Percentiles rank a stretch among this genome's conserved stretches.
Conservation (phyloP, 1,140 invertebrate species). For the Pseudomyrmex sp. region DNA sequence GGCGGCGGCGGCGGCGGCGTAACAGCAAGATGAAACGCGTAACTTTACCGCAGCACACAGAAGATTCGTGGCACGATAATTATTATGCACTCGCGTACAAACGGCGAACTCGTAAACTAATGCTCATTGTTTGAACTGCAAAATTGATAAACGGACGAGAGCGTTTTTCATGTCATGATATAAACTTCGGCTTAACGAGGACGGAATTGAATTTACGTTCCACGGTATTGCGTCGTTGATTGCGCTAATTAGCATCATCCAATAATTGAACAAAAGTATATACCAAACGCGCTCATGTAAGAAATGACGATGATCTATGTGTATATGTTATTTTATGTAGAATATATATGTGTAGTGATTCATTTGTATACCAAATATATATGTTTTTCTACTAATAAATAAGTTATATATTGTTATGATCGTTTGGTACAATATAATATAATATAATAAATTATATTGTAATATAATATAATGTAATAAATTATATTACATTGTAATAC, state of each 20-base stretch:
- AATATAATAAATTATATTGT: too few relatives aligned
- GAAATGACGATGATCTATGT: not conserved
- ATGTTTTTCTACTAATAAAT: too few relatives aligned
- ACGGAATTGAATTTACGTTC: conserved; percentile 38
- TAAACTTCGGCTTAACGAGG: conserved; percentile 55
- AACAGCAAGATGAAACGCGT: conserved; percentile 52
- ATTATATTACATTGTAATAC: too few relatives aligned
- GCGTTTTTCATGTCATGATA: conserved; percentile 46
- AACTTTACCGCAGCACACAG: conserved; percentile 55
- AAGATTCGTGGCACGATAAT: conserved; percentile 66
- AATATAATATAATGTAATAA: too few relatives aligned
- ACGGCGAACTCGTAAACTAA: conserved; percentile 45
- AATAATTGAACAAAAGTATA: conserved; percentile 36
- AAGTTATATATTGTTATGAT: too few relatives aligned
- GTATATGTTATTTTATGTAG: too few relatives aligned
- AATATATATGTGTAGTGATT: too few relatives aligned
- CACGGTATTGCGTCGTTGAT: conserved; percentile 17
- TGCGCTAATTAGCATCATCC: conserved; percentile 33
- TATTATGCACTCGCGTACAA: conserved; percentile 64
- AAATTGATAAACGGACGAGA: conserved; percentile 53
- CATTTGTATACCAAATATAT: too few relatives aligned
- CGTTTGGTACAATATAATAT: too few relatives aligned
- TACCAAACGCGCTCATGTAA: not conserved
- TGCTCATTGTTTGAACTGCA: conserved; percentile 34
- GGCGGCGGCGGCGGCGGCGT: not conserved